Evolutionary conservation across 2,113 vertebrate genomes (phyloP), one percentile per base, ranked within the genome.

Genomic region (Sander vitreus): DNA sequence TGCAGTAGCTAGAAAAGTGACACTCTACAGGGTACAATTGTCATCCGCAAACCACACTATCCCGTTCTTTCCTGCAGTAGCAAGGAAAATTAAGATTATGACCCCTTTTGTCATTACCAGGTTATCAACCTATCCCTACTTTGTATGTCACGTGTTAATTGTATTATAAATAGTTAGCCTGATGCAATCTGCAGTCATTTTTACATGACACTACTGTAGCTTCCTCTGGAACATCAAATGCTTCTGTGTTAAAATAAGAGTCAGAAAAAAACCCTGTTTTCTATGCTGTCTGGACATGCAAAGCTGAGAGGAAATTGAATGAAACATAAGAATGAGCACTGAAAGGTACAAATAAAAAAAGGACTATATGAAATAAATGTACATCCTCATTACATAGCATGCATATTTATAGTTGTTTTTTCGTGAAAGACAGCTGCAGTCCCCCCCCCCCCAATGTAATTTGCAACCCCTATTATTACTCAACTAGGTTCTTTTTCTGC

Each of bases 381-480:
- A 58, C 69, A 79, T 65, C 43, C 21, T 57, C 50, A 76, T 77
- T 73, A 68, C 19, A 77, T 64, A 45, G 55, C 53, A 71, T 47
- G 16, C 23, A 53, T 21, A 39, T 39, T 39, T 39, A 39, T 69
- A 30, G 25, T 70, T 73, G 50, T 2, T 67, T 73, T 57, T 54
- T 50, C 16, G 59, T 84, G 81, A 86, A 84, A 85, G 58, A 86
- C 15, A 66, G 30, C 54, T 54, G 58, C 39, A 23, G 62, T 21
- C 9, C 39, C 39, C 51, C 14, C 69, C 62, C 47, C 58, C 18
- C 71, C 66, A 82, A 85, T 88, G 67, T 43, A 53, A 86, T 89
- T 90, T 78, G 64, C 59, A 84, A 47, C 25, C 76, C 39, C 45
- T 58, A 75, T 87, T 88, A 84, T 88, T 85, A 68, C 63, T 81